phyloP scores from a whole-genome alignment of 2,888 invertebrate species.

The Andrena camellia region DNA sequence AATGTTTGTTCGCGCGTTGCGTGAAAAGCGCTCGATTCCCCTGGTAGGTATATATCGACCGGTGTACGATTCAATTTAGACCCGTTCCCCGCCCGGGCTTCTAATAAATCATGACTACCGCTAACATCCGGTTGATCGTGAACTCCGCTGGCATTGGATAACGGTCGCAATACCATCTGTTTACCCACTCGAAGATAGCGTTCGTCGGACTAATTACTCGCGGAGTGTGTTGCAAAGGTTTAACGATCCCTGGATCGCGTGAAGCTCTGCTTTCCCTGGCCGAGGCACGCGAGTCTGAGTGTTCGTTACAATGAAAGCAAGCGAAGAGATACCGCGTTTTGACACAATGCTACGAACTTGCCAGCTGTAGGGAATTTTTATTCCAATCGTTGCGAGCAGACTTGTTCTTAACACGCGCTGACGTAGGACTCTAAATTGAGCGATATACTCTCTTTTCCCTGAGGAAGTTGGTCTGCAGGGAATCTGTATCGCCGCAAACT shows the following conservation, averaged over 20 bases:
- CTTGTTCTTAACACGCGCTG: too few relatives aligned
- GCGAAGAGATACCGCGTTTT: constrained; percentile 7
- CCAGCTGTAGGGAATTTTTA: too few relatives aligned
- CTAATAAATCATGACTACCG: constrained; percentile 36
- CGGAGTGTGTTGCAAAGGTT: constrained; percentile 23
- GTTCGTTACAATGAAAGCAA: constrained; percentile 32
- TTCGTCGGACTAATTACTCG: constrained; percentile 32
- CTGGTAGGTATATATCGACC: background rate
- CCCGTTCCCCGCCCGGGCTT: background rate
- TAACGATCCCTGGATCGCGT: constrained; percentile 37
- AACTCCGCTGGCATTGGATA: constrained; percentile 6
- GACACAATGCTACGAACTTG: background rate
- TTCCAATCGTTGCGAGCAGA: too few relatives aligned
- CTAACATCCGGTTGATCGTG: constrained; percentile 27
- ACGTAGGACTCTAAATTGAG: too few relatives aligned
- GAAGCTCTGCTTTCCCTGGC: constrained; percentile 18
- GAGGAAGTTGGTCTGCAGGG: too few relatives aligned
- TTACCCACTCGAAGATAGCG: constrained; percentile 45
- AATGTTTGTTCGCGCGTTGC: background rate
- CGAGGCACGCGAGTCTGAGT: constrained; percentile 31
- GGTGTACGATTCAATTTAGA: constrained; percentile 40
- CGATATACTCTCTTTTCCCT: too few relatives aligned
- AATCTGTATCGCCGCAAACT: too few relatives aligned
- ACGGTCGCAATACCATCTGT: constrained; percentile 29
- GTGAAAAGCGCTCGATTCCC: constrained; percentile 7